Base-by-base conservation (phyloP, 2,888 invertebrate genomes). In the Dilophus febrilis region DNA sequence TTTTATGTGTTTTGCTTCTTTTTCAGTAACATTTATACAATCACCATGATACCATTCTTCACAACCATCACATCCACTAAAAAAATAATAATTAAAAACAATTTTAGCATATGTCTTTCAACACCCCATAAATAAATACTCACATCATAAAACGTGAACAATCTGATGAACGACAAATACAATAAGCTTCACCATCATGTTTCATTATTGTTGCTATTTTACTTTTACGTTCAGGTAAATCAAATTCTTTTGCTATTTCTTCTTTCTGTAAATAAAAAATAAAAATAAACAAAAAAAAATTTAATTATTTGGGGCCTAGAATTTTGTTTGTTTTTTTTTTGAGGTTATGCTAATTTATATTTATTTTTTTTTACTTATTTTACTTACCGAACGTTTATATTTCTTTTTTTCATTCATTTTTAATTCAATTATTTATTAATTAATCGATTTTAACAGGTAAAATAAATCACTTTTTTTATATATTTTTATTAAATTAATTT, bases 41-140 rank as follows among this genome's bases (percentile, higher is more conserved):
- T 94, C 91, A 2, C 95, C 95, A 55, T 97, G 97, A 56, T 91
- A 97, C 95, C 97, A 97, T 62, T 95, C 94, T 59, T 95, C 91
- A 57, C 97, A 97, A 12, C 85, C 75, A 60, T 97, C 97, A 64
- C 97, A 97, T 29, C 87, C 91, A 59, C 87, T 87, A 53, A 4
- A 22, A 56, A 64, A 46, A 22, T 22, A 22, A 22, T 22, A 40
- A 37, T 39, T 16, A 34, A 22, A 39, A 19, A 46, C 31, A 33
- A 11, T 29, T 19, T 16, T 19, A 28, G 19, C 6, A 11, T 32
- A 34, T 7, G 29, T 29, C 11, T n/a, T 26, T 31, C n/a, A 11
- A n/a, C 16, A 28, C 4, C 13, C 17, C 12, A 19, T 11, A n/a
- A 34, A 16, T 12, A 29, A 29, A 18, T 42, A 64, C 74, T 69